These are phyloP conservation scores for Dichetophora obliterata DNA, from an alignment of 2,888 invertebrate genomes.

Conservation along the genomic window DNA sequence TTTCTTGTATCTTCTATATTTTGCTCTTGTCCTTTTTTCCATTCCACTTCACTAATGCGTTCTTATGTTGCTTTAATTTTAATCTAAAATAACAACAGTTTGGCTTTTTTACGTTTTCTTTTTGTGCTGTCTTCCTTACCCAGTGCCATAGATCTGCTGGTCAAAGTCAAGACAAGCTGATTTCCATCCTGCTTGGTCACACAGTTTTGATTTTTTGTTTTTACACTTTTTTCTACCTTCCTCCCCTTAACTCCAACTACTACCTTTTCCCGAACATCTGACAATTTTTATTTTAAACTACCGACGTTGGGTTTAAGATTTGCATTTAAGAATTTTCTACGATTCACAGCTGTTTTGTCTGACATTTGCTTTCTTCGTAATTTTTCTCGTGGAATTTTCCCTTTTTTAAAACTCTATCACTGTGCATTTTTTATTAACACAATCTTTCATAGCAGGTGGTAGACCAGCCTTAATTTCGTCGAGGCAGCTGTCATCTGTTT, in stretches of 20 bases:
- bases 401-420: not conserved
- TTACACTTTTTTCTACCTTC: not conserved
- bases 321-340: not conserved
- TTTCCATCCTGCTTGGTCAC: no score
- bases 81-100: not conserved
- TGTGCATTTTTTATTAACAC: not conserved
- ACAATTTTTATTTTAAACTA: not conserved
- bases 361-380: not conserved
- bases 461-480: no score
- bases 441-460: conserved; percentile 14
- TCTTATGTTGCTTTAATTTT: not conserved
- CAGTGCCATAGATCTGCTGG: conserved; percentile 39
- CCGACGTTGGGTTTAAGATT: no score
- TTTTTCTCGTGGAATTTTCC: not conserved
- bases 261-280: not conserved
- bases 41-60: not conserved
- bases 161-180: no score
- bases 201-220: no score
- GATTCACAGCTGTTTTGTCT: not conserved
- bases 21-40: conserved; percentile 7
- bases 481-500: not conserved
- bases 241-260: not conserved
- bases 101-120: not conserved
- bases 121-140: conserved; percentile 17
- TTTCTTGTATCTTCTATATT: not conserved